phyloP scores from a whole-genome alignment of 1,140 invertebrate genomes.

The Cepaea nemoralis region DNA sequence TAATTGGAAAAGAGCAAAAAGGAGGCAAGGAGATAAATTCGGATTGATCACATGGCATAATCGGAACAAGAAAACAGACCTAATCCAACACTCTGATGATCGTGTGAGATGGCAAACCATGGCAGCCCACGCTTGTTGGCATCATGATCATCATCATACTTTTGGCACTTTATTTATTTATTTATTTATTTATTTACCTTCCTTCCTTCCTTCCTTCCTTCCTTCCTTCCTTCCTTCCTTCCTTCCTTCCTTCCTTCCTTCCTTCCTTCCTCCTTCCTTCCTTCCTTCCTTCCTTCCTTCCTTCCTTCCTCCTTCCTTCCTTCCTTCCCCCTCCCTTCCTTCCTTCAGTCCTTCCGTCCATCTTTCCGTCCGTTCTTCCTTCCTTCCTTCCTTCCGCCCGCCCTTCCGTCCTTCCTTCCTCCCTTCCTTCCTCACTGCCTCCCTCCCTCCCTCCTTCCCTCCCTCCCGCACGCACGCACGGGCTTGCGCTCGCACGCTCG shows the following conservation, averaged over 20 bases:
- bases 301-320: constrained; percentile 4
- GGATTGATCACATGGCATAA: too few relatives aligned
- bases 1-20: too few relatives aligned
- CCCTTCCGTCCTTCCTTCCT: not conserved
- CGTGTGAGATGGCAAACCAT: too few relatives aligned
- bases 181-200: not conserved
- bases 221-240: not conserved
- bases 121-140: too few relatives aligned
- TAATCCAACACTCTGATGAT: too few relatives aligned
- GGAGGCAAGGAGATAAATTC: too few relatives aligned
- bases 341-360: not conserved
- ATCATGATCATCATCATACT: not conserved
- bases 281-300: not conserved
- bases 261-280: not conserved
- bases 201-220: not conserved
- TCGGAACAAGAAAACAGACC: too few relatives aligned
- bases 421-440: not conserved
- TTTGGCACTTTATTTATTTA: not conserved
- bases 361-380: not conserved
- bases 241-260: not conserved
- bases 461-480: not conserved
- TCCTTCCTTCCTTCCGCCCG: too few relatives aligned
- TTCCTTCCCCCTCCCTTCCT: not conserved
- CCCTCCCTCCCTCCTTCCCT: not conserved
- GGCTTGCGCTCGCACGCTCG: too few relatives aligned